These are phyloP conservation scores for Sandelia bainsii DNA, from an alignment of 2,797 vertebrate species.

Conservation along the genomic window DNA sequence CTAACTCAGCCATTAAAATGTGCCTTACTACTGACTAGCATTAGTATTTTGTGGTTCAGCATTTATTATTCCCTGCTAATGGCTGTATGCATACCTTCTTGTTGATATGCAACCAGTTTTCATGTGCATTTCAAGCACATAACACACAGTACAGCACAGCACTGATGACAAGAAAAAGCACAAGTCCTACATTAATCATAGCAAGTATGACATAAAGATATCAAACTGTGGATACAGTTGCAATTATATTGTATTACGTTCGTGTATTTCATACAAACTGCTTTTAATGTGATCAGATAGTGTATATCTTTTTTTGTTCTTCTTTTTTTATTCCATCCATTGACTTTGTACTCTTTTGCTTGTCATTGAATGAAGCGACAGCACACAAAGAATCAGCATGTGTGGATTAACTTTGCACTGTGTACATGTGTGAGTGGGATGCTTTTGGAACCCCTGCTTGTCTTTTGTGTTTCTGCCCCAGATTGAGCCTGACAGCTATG, in stretches of 20 bases:
- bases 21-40: slow-evolving; percentile 46
- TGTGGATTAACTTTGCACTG: slow-evolving; percentile 60
- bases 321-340: slow-evolving; percentile 6
- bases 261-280: slow-evolving; percentile 41
- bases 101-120: slow-evolving; percentile 64
- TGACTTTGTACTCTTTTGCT: slow-evolving; percentile 50
- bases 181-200: slow-evolving; percentile 52
- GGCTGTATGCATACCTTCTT: slow-evolving; percentile 56
- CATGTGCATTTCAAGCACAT: slow-evolving; percentile 56
- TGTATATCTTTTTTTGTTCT: slow-evolving; percentile 3
- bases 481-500: slow-evolving; percentile 69
- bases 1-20: slow-evolving; percentile 39
- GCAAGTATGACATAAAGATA: slow-evolving; percentile 44
- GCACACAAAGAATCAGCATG: slow-evolving; percentile 46
- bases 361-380: slow-evolving; percentile 45
- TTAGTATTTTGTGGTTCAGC: slow-evolving; percentile 59
- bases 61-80: slow-evolving; percentile 68
- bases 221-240: slow-evolving; percentile 38
- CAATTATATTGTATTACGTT: slow-evolving; percentile 32
- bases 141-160: slow-evolving; percentile 37
- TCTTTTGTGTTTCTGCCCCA: slow-evolving; percentile 63
- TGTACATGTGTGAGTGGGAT: slow-evolving; percentile 56
- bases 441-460: slow-evolving; percentile 56
- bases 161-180: slow-evolving; percentile 33
- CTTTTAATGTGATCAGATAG: slow-evolving; percentile 49